Base-by-base conservation (phyloP, 2,888 invertebrate genomes). In the Watsonalla binaria region DNA sequence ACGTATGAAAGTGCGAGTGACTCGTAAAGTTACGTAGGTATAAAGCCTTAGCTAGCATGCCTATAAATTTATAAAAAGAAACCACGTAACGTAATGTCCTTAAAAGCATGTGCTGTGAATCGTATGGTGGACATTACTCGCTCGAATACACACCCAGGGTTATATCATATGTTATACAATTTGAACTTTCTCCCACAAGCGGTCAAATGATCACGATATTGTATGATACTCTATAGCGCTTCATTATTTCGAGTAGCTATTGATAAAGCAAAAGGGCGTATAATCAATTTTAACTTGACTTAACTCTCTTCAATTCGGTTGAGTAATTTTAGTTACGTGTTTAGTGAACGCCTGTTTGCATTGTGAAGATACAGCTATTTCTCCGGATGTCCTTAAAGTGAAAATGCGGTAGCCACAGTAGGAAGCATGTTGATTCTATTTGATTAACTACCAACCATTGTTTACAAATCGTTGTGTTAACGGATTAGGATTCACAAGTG, bases 161-260 rank as follows among this genome's bases (percentile, higher is more conserved):
- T 70, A 71, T 67, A 66, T 70, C 63, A 67, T 55, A 39, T 51
- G 59, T 71, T 70, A 69, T 53, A 69, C 65, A 70, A 70, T 61
- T 50, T 15, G 56, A 54, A 55, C 71, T 71, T 71, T 71, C 71
- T 62, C 68, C 54, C 8, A 24, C 24, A 24, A 24, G 51, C 50
- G 46, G 57, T 62, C 55, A 56, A 58, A 54, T 15, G 51, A 35
- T 42, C 24, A 45, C 11, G 13, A n/a, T 15, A 13, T 47, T 24
- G 39, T 51, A 35, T 35, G 34, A 35, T 24, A 24, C 24, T 24
- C 24, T 24, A 34, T 35, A 33, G 15, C 13, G 34, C 34, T n/a
- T 51, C 34, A 45, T 24, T 34, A 51, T 46, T 45, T 34, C 33
- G 47, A 33, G 48, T 7, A 48, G 11, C 42, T 5, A 42, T 42